Evolutionary conservation across 2,113 vertebrate genomes (phyloP), one percentile per base, ranked within the genome.

Genomic region (Microtus oregoni): DNA sequence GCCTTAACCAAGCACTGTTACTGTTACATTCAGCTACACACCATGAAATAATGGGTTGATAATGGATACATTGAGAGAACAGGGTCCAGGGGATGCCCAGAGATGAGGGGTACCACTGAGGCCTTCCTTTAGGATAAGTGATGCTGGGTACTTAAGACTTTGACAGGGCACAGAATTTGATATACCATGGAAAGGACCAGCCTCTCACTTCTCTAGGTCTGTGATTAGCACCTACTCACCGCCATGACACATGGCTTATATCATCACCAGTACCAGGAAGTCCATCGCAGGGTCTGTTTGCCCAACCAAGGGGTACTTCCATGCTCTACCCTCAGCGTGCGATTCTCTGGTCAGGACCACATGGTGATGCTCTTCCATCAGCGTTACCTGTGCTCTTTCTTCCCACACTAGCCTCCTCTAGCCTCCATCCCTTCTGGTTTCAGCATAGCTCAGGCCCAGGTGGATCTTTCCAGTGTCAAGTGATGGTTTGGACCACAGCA

Each of bases 241-340:
- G 20, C 3, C 14, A 30, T n/a, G 1, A 32, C 32, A 52, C 0
- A 7, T 1, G 10, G 35, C 14, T 70, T 28, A 44, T 32, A 13
- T 58, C 55, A 58, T 58, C 55, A 58, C 55, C 17, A 58, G 55
- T 58, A 13, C n/a, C 32, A 15, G 22, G n/a, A 38, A 65, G 68
- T 72, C 22, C 14, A 70, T 10, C 55, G 9, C 47, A 78, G 44
- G 50, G 11, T 75, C 90, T 19, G 35, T 52, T 30, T 14, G 0
- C 20, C 7, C 13, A 41, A 9, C 30, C 22, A 65, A 30, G 14
- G 6, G 52, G 55, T 63, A 58, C 19, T 3, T n/a, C 32, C 38
- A 67, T 0, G 0, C 5, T 47, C 52, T 82, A 58, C 7, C 30
- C 63, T 83, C 2, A 0, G 20, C 35, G 14, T 2, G n/a, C 50